A percentile compares a stretch with the other conserved stretches of the same genome.
Evolutionary conservation across 2,888 invertebrate species (phyloP).

Genomic region (Mesoligia furuncula): DNA sequence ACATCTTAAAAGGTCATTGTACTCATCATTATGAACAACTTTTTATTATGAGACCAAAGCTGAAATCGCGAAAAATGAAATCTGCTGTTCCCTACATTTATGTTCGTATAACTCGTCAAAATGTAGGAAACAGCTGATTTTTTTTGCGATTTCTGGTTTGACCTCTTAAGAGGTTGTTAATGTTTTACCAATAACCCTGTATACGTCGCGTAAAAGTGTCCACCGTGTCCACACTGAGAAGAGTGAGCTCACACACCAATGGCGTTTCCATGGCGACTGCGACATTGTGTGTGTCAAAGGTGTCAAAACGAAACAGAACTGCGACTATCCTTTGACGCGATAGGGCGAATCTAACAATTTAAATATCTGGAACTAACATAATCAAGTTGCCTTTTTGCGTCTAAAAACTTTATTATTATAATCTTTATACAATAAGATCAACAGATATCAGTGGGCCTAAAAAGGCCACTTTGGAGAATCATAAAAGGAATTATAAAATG

Average conservation of each 20-base stretch:
- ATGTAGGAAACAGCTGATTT: no score
- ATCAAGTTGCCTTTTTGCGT: constrained; percentile 31
- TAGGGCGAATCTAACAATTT: neutral
- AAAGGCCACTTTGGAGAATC: no score
- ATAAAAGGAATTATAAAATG: no score
- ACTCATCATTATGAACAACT: no score
- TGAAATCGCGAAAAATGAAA: no score
- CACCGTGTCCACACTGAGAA: neutral
- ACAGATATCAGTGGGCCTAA: constrained; percentile 29
- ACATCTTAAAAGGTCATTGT: no score
- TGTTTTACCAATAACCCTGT: no score
- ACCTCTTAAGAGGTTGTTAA: no score
- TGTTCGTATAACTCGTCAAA: no score
- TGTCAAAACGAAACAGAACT: neutral
- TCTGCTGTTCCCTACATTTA: no score
- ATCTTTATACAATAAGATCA: constrained; percentile 11
- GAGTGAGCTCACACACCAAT: neutral
- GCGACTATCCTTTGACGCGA: neutral
- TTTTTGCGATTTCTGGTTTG: no score
- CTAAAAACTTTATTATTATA: constrained; percentile 19
- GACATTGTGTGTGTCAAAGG: neutral
- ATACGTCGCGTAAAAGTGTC: neutral
- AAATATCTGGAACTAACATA: constrained; percentile 5
- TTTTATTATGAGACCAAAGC: no score
- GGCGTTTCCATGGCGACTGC: neutral